Conservation (phyloP, 1,140 invertebrate species). For the Argopecten irradians region DNA sequence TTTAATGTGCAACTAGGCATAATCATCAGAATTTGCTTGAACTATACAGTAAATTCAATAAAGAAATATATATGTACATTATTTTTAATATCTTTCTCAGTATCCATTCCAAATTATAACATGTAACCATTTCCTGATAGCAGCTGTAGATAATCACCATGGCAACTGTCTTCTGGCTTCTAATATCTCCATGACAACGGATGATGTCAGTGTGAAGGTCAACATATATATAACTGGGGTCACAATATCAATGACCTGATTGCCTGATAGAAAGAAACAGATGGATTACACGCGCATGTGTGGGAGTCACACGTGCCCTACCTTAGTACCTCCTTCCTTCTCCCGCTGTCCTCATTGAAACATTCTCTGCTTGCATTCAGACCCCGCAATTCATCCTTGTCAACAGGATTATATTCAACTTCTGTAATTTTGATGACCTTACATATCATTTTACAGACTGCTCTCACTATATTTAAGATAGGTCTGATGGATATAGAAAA, state of each 20-base stretch:
- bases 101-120: not conserved
- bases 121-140: constrained; percentile 13
- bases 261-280: constrained; percentile 61
- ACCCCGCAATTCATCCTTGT: no score
- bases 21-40: not conserved
- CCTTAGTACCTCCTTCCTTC: not conserved
- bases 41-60: not conserved
- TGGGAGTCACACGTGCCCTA: constrained; percentile 49
- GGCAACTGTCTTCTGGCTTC: constrained; percentile 30
- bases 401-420: no score
- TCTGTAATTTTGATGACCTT: no score
- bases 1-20: not conserved
- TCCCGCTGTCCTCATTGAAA: not conserved
- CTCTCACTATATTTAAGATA: no score
- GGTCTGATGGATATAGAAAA: no score
- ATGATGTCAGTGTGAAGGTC: constrained; percentile 36
- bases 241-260: constrained; percentile 39
- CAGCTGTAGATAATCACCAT: constrained; percentile 38
- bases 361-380: no score
- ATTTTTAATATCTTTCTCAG: no score
- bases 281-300: constrained; percentile 65
- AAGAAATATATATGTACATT: not conserved
- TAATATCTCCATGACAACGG: constrained; percentile 35
- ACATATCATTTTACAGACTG: no score
- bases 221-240: constrained; percentile 16